Evolutionary conservation across 2,113 vertebrate genomes (phyloP), one percentile per base, ranked within the genome.

Genomic region (Theropithecus gelada): DNA sequence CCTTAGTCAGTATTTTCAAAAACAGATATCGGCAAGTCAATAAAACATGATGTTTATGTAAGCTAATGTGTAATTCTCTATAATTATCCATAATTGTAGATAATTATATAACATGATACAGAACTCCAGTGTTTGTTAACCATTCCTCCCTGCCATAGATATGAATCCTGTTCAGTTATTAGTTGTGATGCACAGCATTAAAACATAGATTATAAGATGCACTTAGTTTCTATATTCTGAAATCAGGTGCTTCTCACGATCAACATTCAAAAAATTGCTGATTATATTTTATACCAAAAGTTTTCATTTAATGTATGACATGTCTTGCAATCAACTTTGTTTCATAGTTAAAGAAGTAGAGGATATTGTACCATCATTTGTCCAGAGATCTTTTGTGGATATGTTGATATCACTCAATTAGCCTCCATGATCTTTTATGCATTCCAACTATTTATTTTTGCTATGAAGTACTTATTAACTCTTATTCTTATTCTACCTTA

Each of bases 61-160:
- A 96, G 81, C 76, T 90, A 80, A 64, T 90, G 66, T 93, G 40
- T 72, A 90, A 90, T 93, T 94, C 95, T 90, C 96, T 87, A 35
- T 7, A 90, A 78, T 94, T 93, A 90, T 18, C 59, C 35, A 52
- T 94, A 88, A 95, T 95, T 64, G 40, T 35, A 80, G 61, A 85
- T 90, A 93, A 94, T 91, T 94, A 79, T 30, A 59, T 80, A 93
- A 88, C 57, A 76, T 35, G 80, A 81, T 50, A 79, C 78, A 95
- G 95, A 94, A 35, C 32, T 94, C 78, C 92, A 73, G 73, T 20
- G 52, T 83, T 91, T 81, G 48, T 59, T 88, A 91, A 94, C 48
- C 57, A 85, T 76, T 95, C 18, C 17, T 90, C 38, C 64, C 18
- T 94, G 38, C 30, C 30, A 76, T 14, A 40, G 11, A 82, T 79